Conservation (phyloP, 2,113 vertebrate genomes). For the Condylura cristata region DNA sequence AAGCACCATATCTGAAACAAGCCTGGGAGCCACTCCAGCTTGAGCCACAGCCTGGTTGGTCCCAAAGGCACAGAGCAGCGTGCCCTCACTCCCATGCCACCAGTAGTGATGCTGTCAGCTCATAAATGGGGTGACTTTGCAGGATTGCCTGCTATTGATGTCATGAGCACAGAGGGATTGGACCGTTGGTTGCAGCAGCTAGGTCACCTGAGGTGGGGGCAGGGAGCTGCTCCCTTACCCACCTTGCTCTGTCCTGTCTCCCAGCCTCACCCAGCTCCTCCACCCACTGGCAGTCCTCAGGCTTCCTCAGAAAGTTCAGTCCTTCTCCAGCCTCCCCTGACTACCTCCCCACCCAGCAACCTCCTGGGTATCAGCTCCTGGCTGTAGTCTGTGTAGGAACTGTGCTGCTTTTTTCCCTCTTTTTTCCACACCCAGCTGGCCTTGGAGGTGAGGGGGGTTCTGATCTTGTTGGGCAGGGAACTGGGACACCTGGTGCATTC, state of each 20-base stretch:
- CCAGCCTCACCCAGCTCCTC: too few relatives aligned
- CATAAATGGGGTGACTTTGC: background rate
- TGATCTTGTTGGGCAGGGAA: too few relatives aligned
- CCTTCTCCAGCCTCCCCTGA: background rate
- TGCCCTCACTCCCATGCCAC: background rate
- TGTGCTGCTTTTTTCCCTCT: background rate
- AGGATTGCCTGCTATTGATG: background rate
- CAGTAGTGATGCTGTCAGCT: background rate
- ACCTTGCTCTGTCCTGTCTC: background rate
- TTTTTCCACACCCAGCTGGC: too few relatives aligned
- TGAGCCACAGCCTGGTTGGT: background rate
- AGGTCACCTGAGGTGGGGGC: background rate
- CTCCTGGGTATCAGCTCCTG: background rate
- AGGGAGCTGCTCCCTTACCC: too few relatives aligned
- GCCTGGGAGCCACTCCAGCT: background rate
- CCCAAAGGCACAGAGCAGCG: background rate
- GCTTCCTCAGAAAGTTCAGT: too few relatives aligned
- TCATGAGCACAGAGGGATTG: background rate
- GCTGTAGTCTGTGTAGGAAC: background rate
- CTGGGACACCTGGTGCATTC: too few relatives aligned
- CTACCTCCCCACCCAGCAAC: background rate
- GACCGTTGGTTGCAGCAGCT: background rate
- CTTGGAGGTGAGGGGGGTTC: too few relatives aligned
- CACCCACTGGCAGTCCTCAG: background rate
- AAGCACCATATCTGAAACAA: background rate